A percentile compares a stretch with the other conserved stretches of the same genome.
phyloP scores from a whole-genome alignment of 1,140 invertebrate genomes.

The Meloidogyne exigua region DNA sequence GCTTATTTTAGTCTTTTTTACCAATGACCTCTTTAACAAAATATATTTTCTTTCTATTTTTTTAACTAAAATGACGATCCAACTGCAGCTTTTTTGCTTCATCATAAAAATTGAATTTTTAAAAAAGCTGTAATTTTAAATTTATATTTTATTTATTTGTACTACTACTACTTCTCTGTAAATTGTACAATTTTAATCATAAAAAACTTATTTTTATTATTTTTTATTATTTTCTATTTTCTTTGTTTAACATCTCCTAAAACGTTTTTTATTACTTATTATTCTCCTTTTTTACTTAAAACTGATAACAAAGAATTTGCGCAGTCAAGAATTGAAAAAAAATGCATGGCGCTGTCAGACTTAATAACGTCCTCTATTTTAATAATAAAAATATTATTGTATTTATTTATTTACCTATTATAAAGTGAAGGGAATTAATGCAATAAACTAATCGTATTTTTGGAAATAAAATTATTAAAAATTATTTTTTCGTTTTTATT shows the following conservation, averaged over 20 bases:
- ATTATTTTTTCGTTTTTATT: no score
- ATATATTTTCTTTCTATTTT: not conserved
- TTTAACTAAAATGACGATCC: not conserved
- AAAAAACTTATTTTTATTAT: not conserved
- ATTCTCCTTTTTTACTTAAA: not conserved
- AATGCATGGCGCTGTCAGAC: not conserved
- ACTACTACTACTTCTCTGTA: not conserved
- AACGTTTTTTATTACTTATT: conserved; percentile 5
- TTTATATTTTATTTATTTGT: no score
- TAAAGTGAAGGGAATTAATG: no score
- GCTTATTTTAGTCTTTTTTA: no score
- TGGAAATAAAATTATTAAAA: no score
- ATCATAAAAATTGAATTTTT: not conserved
- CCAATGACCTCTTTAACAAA: not conserved
- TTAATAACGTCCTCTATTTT: not conserved
- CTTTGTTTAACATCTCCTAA: not conserved
- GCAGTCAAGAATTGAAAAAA: not conserved
- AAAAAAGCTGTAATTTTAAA: not conserved
- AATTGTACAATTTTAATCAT: not conserved
- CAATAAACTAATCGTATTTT: no score
- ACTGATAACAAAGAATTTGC: not conserved
- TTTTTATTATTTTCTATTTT: not conserved
- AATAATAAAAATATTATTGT: not conserved
- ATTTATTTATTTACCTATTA: not conserved
- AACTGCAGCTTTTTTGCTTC: not conserved